A percentile compares a stretch with the other conserved stretches of the same genome.
Evolutionary conservation across 64 coral and sea anemone genomes (phyloP).

Genomic region (Hydrozoanthus tunicans): DNA sequence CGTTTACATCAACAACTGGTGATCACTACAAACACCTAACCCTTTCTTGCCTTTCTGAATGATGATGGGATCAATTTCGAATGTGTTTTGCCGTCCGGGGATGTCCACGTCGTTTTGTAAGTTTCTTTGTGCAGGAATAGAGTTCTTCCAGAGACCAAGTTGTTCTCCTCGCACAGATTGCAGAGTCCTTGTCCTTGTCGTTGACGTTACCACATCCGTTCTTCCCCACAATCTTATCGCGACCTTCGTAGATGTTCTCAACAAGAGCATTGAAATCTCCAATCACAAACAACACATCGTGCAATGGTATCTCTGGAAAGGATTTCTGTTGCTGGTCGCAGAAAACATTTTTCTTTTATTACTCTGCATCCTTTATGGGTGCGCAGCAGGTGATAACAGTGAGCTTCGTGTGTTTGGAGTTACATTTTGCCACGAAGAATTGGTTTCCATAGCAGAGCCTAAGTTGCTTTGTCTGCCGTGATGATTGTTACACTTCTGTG

Average conservation of each 20-base stretch:
- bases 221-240: neutral
- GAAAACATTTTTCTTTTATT: neutral
- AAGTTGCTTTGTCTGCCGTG: too few species aligned
- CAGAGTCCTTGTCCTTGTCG: slow-evolving; percentile 7
- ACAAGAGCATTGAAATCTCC: neutral
- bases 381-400: neutral
- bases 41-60: neutral
- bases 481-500: too few species aligned
- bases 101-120: neutral
- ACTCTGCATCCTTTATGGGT: neutral
- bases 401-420: too few species aligned
- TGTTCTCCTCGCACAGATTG: neutral
- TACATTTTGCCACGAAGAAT: too few species aligned
- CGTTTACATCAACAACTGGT: neutral
- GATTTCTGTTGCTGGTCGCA: neutral
- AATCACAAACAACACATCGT: neutral
- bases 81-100: neutral
- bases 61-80: neutral
- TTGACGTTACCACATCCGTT: neutral
- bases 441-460: too few species aligned
- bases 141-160: neutral
- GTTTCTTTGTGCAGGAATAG: neutral
- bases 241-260: neutral
- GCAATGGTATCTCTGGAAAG: neutral
- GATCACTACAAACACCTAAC: neutral